phyloP scores from a whole-genome alignment of 2,888 invertebrate genomes.

The Synergus umbraculus region DNA sequence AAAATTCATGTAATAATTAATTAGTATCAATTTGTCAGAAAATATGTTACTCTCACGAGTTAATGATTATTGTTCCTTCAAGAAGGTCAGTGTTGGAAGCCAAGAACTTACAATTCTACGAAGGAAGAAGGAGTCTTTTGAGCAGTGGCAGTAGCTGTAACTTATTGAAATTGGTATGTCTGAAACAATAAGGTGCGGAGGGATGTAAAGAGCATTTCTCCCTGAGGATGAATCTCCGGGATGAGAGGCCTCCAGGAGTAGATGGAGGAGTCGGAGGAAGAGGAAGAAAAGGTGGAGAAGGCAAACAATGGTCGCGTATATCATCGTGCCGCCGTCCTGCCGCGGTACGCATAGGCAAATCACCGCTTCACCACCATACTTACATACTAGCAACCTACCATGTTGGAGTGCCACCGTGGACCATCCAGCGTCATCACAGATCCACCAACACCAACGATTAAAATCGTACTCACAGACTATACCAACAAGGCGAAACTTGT shows the following conservation, averaged over 20 bases:
- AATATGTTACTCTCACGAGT: not conserved
- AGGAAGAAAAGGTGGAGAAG: constrained; percentile 58
- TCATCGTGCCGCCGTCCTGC: constrained; percentile 74
- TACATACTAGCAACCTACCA: constrained; percentile 43
- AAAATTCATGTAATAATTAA: not conserved
- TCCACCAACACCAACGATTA: constrained; percentile 43
- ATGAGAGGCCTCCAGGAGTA: constrained; percentile 44
- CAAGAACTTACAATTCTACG: not conserved
- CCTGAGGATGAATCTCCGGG: constrained; percentile 27
- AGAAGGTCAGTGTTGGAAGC: not conserved
- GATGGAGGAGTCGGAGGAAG: constrained; percentile 51
- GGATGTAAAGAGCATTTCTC: constrained; percentile 21
- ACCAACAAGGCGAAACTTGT: constrained; percentile 44
- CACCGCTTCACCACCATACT: constrained; percentile 62
- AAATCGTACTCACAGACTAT: constrained; percentile 9
- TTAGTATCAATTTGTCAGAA: not conserved
- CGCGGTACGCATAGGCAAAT: constrained; percentile 76
- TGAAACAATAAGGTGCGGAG: constrained; percentile 20
- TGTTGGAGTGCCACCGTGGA: constrained; percentile 35
- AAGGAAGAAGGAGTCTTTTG: not conserved
- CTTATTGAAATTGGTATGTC: constrained; percentile 21
- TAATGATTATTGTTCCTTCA: not conserved
- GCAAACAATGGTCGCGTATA: constrained; percentile 76
- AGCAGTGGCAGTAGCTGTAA: constrained; percentile 18
- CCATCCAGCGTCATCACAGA: constrained; percentile 52